Evolutionary conservation across 2,888 invertebrate species (phyloP).

Genomic region (Phania funesta): DNA sequence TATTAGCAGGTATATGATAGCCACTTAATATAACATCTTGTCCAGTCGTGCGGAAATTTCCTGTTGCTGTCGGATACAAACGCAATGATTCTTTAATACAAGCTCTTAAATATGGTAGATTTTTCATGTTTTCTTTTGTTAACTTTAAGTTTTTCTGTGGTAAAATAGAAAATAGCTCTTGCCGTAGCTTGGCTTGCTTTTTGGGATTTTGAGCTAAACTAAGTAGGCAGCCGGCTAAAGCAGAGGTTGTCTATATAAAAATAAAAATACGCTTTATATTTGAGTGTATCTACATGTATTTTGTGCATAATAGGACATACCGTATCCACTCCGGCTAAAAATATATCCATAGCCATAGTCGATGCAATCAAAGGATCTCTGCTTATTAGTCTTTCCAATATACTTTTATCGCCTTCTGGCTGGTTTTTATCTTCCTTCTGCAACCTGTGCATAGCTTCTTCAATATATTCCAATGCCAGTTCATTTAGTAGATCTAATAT

Average conservation of each 20-base stretch:
- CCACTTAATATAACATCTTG: slow-evolving; percentile 83
- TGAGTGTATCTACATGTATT: too few species aligned
- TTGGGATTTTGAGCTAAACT: slow-evolving; percentile 84
- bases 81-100: slow-evolving; percentile 87
- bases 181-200: slow-evolving; percentile 84
- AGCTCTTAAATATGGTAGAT: slow-evolving; percentile 84
- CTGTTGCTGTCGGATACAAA: slow-evolving; percentile 82
- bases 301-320: slow-evolving; percentile 49
- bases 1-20: slow-evolving; percentile 83
- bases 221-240: slow-evolving; percentile 82
- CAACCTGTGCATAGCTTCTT: slow-evolving; percentile 75
- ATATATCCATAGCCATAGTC: slow-evolving; percentile 71
- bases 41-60: slow-evolving; percentile 82
- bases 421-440: slow-evolving; percentile 56
- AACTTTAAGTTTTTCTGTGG: slow-evolving; percentile 77
- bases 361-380: slow-evolving; percentile 71
- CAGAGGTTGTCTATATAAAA: slow-evolving; percentile 12
- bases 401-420: slow-evolving; percentile 76
- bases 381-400: slow-evolving; percentile 81
- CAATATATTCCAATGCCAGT: slow-evolving; percentile 73
- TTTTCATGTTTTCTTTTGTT: slow-evolving; percentile 79
- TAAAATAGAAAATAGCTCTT: slow-evolving; percentile 82
- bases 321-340: slow-evolving; percentile 72
- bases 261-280: neutral
- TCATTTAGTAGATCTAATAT: slow-evolving; percentile 68